phyloP scores from a whole-genome alignment of 2,797 vertebrate genomes.

The Aulostomus chinensis region DNA sequence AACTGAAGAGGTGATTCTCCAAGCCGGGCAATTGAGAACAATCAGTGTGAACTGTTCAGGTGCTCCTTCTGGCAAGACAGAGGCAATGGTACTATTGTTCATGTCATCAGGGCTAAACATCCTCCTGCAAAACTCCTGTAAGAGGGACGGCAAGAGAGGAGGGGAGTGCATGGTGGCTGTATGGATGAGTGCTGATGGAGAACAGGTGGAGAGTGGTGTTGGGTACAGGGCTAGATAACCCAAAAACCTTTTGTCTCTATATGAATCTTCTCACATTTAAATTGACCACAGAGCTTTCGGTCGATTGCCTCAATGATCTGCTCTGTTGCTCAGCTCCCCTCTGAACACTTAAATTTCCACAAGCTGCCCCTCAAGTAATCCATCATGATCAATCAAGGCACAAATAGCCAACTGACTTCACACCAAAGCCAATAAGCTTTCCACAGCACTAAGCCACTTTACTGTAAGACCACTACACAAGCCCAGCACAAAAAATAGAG shows the following conservation, averaged over 20 bases:
- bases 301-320: conserved; percentile 67
- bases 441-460: conserved; percentile 9
- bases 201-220: not conserved
- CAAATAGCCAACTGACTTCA: conserved; percentile 52
- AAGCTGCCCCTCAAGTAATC: conserved; percentile 49
- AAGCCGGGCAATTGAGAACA: conserved; percentile 75
- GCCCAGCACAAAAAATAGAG: not conserved
- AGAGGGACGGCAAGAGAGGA: not conserved
- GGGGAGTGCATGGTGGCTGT: conserved; percentile 1
- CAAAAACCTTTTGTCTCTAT: conserved; percentile 24
- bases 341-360: conserved; percentile 59
- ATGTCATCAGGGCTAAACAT: conserved; percentile 59
- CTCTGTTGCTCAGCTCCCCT: conserved; percentile 51
- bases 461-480: not conserved
- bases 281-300: conserved; percentile 47
- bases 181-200: not conserved
- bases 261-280: conserved; percentile 55
- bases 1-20: conserved; percentile 66
- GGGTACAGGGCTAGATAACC: not conserved
- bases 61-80: conserved; percentile 50
- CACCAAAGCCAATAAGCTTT: conserved; percentile 38
- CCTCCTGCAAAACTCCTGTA: conserved; percentile 29
- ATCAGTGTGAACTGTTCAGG: conserved; percentile 72
- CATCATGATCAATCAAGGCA: conserved; percentile 66
- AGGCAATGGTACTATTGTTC: conserved; percentile 62